Conservation (phyloP, 2,113 vertebrate species). For the Petaurus breviceps region DNA sequence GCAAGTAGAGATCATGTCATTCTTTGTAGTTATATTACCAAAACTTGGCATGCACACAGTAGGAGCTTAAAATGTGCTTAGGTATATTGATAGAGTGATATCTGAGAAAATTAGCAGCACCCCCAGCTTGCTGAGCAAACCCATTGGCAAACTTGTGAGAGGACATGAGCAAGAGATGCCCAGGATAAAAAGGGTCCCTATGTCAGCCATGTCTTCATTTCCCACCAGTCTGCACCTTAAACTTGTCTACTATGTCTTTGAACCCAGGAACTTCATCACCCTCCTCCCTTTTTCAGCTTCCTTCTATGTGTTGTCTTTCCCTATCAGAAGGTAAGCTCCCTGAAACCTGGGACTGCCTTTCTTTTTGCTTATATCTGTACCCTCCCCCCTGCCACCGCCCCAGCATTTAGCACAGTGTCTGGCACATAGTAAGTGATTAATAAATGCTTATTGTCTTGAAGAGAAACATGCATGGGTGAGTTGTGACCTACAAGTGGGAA, state of each 20-base stretch:
- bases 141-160: too few species aligned
- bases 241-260: not conserved
- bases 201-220: too few species aligned
- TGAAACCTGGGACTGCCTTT: not conserved
- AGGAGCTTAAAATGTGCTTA: not conserved
- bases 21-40: not conserved
- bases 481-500: not conserved
- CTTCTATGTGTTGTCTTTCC: not conserved
- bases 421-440: not conserved
- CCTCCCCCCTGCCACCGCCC: too few species aligned
- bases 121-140: not conserved
- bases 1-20: not conserved
- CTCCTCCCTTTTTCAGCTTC: not conserved
- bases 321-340: not conserved
- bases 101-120: not conserved
- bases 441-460: not conserved
- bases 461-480: not conserved
- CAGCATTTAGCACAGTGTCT: not conserved
- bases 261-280: not conserved
- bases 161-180: not conserved
- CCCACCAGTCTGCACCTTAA: too few species aligned
- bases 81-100: not conserved
- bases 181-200: not conserved
- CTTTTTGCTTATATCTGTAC: too few species aligned
- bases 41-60: not conserved